A percentile compares a stretch with the other conserved stretches of the same genome.
Conservation (phyloP, 2,113 vertebrate species). For the crab-eating macaque (Macaca fascicularis) region T2T-MFA8v1.1 NC_088377.1:51409501-51410000, state of each 20-base stretch:
- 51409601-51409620: constrained; percentile 82
- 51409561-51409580: constrained; percentile 79
- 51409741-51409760: constrained; percentile 97
- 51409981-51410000: constrained; percentile 95
- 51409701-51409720: constrained; percentile 92
- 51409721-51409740: constrained; percentile 97
- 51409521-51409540: constrained; percentile 81
- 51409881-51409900: constrained; percentile 86
- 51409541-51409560: constrained; percentile 92
- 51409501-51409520: constrained; percentile 79
- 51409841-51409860: constrained; percentile 99
- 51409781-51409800: constrained; percentile 99
- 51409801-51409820: constrained; percentile 99
- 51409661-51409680: constrained; percentile 92
- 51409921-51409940: constrained; percentile 91
- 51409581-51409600: constrained; percentile 87
- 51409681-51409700: constrained; percentile 90
- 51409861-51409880: constrained; percentile 93
- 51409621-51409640: constrained; percentile 84
- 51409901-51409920: constrained; percentile 89
- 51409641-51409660: constrained; percentile 81
- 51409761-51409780: constrained; percentile 96
- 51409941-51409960: constrained; percentile 96
- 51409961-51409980: constrained; percentile 97
- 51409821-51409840: constrained; percentile 98